These are phyloP conservation scores for Arctia plantaginis DNA, from an alignment of 2,888 invertebrate species.

Conservation along the genomic window DNA sequence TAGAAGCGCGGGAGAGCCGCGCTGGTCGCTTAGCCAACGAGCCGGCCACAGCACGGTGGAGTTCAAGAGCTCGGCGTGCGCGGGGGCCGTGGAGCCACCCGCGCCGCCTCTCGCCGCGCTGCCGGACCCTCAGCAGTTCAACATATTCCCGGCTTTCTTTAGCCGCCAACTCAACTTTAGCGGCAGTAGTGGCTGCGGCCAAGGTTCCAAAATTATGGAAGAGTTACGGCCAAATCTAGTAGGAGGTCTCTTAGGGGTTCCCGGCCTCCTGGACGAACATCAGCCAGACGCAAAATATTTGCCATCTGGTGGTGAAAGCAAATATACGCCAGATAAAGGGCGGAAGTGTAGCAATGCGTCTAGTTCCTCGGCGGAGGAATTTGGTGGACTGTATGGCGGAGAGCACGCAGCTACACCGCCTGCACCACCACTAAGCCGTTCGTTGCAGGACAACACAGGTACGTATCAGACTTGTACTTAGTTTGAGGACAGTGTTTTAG, in stretches of 20 bases:
- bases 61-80: slow-evolving; percentile 92
- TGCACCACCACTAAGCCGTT: slow-evolving; percentile 81
- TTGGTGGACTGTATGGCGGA: slow-evolving; percentile 93
- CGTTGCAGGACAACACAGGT: slow-evolving; percentile 88
- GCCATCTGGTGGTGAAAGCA: slow-evolving; percentile 84
- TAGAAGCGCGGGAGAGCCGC: slow-evolving; percentile 77
- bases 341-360: slow-evolving; percentile 92
- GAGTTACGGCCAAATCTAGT: slow-evolving; percentile 94
- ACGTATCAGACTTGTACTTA: slow-evolving; percentile 41
- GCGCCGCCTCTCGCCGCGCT: slow-evolving; percentile 86
- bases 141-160: slow-evolving; percentile 96
- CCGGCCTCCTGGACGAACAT: slow-evolving; percentile 93
- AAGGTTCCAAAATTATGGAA: slow-evolving; percentile 93
- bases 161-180: slow-evolving; percentile 95
- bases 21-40: slow-evolving; percentile 82
- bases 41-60: slow-evolving; percentile 92
- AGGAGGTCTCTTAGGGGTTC: slow-evolving; percentile 92
- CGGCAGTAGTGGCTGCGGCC: slow-evolving; percentile 89
- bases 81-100: slow-evolving; percentile 85
- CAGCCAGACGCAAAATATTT: slow-evolving; percentile 86
- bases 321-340: slow-evolving; percentile 85
- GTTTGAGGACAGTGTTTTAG: not conserved
- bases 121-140: slow-evolving; percentile 93
- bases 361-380: slow-evolving; percentile 95
- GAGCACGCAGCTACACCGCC: slow-evolving; percentile 91